Base-by-base conservation (phyloP, 2,797 vertebrate species). In the Acanthopagrus latus region DNA sequence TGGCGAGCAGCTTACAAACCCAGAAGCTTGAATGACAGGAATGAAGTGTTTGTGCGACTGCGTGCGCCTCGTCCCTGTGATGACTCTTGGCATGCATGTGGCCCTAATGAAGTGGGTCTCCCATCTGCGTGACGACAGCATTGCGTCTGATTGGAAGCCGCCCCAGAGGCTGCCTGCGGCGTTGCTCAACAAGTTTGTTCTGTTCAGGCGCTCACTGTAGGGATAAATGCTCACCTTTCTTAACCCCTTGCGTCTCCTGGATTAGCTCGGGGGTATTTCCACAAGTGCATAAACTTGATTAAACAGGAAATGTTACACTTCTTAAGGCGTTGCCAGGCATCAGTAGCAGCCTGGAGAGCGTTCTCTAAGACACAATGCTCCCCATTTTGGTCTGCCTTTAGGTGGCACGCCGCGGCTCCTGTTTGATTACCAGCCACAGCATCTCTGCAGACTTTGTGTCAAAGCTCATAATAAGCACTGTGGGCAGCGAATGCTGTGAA, bases 381-480 rank as follows among this genome's bases (percentile, higher is more conserved):
- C 56, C 65, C 66, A 7, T 33, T 57, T 14, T 13, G 33, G 75
- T 72, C 50, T 56, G 72, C 71, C 78, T 80, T 63, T 14, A 66
- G 81, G 64, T 84, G 29, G 6, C 68, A 43, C 33, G n/a, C 52
- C 11, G 25, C 6, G 71, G 70, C 82, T 89, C 57, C 82, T 29
- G 71, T 86, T 80, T 89, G 88, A 91, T 89, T 85, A 82, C 78
- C 64, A 72, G 75, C 69, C 80, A 57, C 64, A 2, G 78, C 5
- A 14, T 80, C 75, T 83, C 82, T 83, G 75, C 20, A 67, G 85
- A 85, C 79, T 80, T 69, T 60, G 76, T 78, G 88, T 86, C 80
- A 82, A 54, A 88, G 86, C 86, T 88, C 77, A 75, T 83, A 87
- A 90, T 86, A 78, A 90, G 80, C 85, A 65, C 84, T 74, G 80